Evolutionary conservation across 2,797 vertebrate species (phyloP).

Genomic region (Xiphophorus birchmanni): DNA sequence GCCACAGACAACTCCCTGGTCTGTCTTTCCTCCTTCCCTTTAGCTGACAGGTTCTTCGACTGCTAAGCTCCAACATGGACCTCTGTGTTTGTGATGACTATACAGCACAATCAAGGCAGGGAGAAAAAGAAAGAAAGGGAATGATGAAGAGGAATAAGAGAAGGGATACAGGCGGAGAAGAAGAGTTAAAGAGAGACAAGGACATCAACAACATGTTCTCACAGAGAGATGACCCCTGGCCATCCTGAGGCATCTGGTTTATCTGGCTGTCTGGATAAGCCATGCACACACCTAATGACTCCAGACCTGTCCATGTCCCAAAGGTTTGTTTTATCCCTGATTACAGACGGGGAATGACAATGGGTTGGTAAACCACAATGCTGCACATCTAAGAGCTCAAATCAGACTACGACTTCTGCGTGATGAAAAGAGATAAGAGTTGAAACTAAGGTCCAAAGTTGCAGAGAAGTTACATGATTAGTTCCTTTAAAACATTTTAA

Average conservation of each 20-base stretch:
- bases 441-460: constrained; percentile 55
- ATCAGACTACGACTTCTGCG: constrained; percentile 56
- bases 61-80: constrained; percentile 72
- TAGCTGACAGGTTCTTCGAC: constrained; percentile 76
- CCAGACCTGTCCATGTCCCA: constrained; percentile 70
- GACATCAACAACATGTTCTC: constrained; percentile 80
- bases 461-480: constrained; percentile 44
- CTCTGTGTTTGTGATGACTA: constrained; percentile 73
- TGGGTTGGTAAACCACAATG: constrained; percentile 65
- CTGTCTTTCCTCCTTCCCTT: constrained; percentile 68
- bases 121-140: constrained; percentile 27
- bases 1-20: constrained; percentile 76
- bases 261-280: constrained; percentile 80
- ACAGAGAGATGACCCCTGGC: constrained; percentile 83
- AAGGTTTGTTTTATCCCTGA: constrained; percentile 78
- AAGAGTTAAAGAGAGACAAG: constrained; percentile 70
- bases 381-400: constrained; percentile 56
- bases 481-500: constrained; percentile 3
- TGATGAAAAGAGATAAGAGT: constrained; percentile 46
- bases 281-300: constrained; percentile 81
- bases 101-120: constrained; percentile 70
- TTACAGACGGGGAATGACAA: constrained; percentile 79
- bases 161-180: constrained; percentile 33
- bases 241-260: constrained; percentile 83
- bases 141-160: constrained; percentile 44